A percentile compares a stretch with the other conserved stretches of the same genome.
These are phyloP conservation scores for Macroramphosus scolopax DNA, from an alignment of 2,797 vertebrate genomes.

Conservation along the genomic window DNA sequence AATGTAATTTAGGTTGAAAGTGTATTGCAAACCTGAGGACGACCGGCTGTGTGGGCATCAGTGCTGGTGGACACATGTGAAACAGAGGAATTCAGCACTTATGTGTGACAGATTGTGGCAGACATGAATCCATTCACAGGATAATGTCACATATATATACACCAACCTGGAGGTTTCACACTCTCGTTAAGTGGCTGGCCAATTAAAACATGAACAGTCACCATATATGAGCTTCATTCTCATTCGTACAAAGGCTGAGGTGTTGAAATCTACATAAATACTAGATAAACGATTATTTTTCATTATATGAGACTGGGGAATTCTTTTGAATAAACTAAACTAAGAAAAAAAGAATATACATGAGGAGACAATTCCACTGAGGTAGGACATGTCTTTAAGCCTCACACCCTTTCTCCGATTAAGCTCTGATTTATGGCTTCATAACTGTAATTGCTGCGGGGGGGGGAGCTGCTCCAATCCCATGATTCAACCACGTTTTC, in stretches of 20 bases:
- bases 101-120: background rate
- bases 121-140: constrained; percentile 4
- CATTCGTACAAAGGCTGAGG: background rate
- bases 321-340: constrained; percentile 36
- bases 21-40: no score
- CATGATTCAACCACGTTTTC: constrained; percentile 68
- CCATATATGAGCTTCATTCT: background rate
- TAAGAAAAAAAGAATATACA: constrained; percentile 31
- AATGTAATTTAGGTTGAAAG: no score
- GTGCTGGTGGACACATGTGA: no score
- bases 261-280: no score
- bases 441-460: constrained; percentile 74
- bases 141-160: constrained; percentile 1
- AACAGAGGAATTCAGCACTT: no score
- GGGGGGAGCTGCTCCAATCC: constrained; percentile 71
- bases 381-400: constrained; percentile 63
- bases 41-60: no score
- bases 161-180: no score
- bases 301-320: constrained; percentile 17
- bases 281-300: no score
- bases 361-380: constrained; percentile 43
- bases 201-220: constrained; percentile 1
- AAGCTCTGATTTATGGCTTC: constrained; percentile 77
- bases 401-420: constrained; percentile 59
- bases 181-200: no score